Conservation (phyloP, 2,888 invertebrate species). For the Eupeodes luniger region DNA sequence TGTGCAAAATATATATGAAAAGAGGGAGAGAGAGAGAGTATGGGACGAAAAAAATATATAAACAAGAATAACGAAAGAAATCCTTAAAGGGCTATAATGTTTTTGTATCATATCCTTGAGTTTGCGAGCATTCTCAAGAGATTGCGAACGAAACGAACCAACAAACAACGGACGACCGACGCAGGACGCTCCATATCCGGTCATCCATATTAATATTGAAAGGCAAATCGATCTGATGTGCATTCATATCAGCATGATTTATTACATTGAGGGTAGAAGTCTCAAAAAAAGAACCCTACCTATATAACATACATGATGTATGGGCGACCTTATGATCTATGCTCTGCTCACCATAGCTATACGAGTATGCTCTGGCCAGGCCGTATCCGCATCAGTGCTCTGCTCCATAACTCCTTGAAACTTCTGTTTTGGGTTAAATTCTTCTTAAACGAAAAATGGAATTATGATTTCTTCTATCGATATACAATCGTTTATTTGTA, state of each 20-base stretch:
- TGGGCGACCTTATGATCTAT: slow-evolving; percentile 60
- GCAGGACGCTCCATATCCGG: slow-evolving; percentile 57
- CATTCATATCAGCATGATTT: slow-evolving; percentile 74
- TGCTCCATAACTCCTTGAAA: neutral
- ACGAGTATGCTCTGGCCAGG: neutral
- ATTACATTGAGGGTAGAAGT: slow-evolving; percentile 54
- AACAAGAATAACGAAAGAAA: slow-evolving; percentile 3
- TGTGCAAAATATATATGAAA: neutral
- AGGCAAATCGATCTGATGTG: slow-evolving; percentile 72
- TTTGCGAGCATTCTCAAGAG: slow-evolving; percentile 43
- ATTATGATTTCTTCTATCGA: slow-evolving; percentile 64
- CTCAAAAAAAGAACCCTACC: neutral
- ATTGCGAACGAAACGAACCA: slow-evolving; percentile 25
- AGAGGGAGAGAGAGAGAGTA: neutral
- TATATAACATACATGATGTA: slow-evolving; percentile 6
- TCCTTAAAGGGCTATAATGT: slow-evolving; percentile 45
- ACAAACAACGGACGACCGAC: neutral
- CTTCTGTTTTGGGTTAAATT: slow-evolving; percentile 45
- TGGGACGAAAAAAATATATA: neutral
- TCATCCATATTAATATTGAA: slow-evolving; percentile 72
- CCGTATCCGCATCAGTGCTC: slow-evolving; percentile 1
- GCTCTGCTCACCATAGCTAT: neutral
- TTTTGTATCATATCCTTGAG: slow-evolving; percentile 18
- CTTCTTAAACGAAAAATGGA: slow-evolving; percentile 54
- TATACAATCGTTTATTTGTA: slow-evolving; percentile 26